These are phyloP conservation scores for Eueremaeus valkanovi DNA, from an alignment of 2,888 invertebrate genomes.

Conservation along the genomic window DNA sequence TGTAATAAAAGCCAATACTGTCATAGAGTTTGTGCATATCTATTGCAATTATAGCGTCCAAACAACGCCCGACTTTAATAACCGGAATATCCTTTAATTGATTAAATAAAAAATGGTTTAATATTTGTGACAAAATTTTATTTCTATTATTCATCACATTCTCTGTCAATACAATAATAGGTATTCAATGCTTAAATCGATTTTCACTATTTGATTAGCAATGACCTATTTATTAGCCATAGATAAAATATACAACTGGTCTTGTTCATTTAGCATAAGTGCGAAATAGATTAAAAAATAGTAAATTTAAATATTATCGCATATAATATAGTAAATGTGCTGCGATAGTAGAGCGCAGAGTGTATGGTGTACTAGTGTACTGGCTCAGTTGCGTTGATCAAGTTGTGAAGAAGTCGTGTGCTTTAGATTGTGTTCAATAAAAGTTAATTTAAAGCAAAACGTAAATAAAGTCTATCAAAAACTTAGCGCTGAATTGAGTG, in stretches of 20 bases:
- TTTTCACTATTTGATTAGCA: neutral
- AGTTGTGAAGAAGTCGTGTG: neutral
- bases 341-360: neutral
- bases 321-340: too few relatives aligned
- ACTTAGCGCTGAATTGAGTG: neutral
- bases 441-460: neutral
- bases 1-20: conserved; percentile 11
- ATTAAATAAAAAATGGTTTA: neutral
- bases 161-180: neutral
- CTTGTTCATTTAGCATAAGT: too few relatives aligned
- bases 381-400: too few relatives aligned
- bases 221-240: neutral
- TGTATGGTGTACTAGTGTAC: too few relatives aligned
- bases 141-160: neutral
- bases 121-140: neutral
- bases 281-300: too few relatives aligned
- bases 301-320: too few relatives aligned
- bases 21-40: neutral
- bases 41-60: neutral
- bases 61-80: conserved; percentile 2
- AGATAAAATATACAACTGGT: neutral
- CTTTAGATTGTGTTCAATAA: neutral
- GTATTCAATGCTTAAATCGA: too few relatives aligned
- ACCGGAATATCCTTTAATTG: neutral
- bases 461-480: neutral